These are phyloP conservation scores for Drosophila nr. perissopoda DNA, from an alignment of 2,888 invertebrate species.

Conservation along the genomic window DNA sequence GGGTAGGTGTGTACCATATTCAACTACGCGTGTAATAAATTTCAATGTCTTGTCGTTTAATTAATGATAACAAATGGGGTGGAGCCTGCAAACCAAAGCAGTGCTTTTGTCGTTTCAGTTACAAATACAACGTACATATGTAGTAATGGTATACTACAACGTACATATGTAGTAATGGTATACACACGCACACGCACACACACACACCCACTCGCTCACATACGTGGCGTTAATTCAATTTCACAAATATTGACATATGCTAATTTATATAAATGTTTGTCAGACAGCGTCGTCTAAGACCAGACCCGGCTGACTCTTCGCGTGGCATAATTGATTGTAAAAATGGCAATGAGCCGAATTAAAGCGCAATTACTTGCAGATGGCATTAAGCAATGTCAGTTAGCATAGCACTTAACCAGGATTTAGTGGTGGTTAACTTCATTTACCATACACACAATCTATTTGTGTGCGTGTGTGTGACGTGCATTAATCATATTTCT, in stretches of 20 bases:
- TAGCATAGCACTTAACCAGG: constrained; percentile 63
- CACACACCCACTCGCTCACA: constrained; percentile 1
- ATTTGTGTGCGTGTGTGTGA: background rate
- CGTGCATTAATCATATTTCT: constrained; percentile 58
- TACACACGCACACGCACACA: constrained; percentile 15
- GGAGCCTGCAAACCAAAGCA: constrained; percentile 24
- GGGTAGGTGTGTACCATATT: constrained; percentile 30
- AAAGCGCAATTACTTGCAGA: constrained; percentile 79
- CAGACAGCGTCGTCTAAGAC: constrained; percentile 33
- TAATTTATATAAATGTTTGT: constrained; percentile 78
- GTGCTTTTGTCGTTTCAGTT: constrained; percentile 18
- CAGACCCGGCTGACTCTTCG: background rate
- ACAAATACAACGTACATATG: constrained; percentile 13
- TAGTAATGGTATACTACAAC: constrained; percentile 4
- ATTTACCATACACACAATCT: constrained; percentile 27
- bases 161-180: background rate
- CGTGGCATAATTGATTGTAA: constrained; percentile 77
- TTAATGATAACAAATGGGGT: constrained; percentile 79
- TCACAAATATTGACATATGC: constrained; percentile 82
- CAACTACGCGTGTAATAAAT: constrained; percentile 80
- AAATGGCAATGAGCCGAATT: constrained; percentile 78
- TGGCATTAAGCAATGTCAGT: constrained; percentile 67
- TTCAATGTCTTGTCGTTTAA: constrained; percentile 80
- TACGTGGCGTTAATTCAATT: constrained; percentile 77
- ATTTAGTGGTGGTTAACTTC: constrained; percentile 54